phyloP scores from a whole-genome alignment of 2,113 vertebrate species.

The Arizona elegans region DNA sequence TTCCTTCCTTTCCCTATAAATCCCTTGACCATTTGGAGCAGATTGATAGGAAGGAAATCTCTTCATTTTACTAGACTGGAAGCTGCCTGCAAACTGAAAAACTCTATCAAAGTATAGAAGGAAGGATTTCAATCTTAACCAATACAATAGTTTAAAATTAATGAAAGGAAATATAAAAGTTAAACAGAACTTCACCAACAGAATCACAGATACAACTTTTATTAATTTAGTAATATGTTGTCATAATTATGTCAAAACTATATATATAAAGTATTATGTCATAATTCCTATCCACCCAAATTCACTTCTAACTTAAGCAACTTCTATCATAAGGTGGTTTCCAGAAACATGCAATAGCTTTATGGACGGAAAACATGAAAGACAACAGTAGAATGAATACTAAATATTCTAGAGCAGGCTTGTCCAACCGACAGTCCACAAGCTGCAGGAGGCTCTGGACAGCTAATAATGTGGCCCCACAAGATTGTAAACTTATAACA shows the following conservation, averaged over 20 bases:
- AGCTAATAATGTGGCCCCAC: no score
- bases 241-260: neutral
- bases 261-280: neutral
- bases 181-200: neutral
- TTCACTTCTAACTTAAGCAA: neutral
- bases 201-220: neutral
- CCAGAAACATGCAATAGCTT: neutral
- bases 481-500: no score
- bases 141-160: neutral
- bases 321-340: neutral
- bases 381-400: neutral
- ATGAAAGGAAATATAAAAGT: neutral
- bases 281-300: neutral
- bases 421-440: no score
- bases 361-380: neutral
- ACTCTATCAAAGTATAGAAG: neutral
- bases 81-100: no score
- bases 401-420: neutral
- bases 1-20: no score
- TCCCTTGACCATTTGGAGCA: no score
- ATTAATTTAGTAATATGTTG: neutral
- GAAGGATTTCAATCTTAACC: neutral
- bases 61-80: no score
- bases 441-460: no score
- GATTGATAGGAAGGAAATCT: no score